Conservation (phyloP, 2,888 invertebrate genomes). For the Aphodius sticticus region DNA sequence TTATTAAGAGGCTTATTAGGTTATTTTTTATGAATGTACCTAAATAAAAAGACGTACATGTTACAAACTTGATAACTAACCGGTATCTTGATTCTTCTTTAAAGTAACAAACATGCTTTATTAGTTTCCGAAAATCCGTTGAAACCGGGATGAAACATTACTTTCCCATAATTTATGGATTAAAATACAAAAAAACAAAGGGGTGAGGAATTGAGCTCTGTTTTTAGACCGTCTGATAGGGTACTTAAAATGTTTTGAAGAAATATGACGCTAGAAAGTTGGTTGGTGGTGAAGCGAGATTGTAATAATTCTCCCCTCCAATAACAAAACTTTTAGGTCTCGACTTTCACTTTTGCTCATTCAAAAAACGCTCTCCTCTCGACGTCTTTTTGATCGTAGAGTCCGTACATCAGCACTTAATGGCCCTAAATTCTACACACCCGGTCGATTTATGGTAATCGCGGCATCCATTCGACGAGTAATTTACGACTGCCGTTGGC, state of each 20-base stretch:
- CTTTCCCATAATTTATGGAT: no score
- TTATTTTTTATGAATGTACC: no score
- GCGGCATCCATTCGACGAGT: slow-evolving; percentile 17
- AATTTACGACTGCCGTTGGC: slow-evolving; percentile 21
- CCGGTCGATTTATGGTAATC: slow-evolving; percentile 25
- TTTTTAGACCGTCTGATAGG: neutral
- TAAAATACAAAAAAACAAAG: no score
- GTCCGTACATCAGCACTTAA: slow-evolving; percentile 25
- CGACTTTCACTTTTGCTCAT: neutral
- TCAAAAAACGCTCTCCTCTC: neutral
- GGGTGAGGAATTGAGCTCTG: no score
- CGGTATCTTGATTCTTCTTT: no score
- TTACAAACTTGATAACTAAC: no score
- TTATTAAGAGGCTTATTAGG: no score
- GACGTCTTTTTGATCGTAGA: neutral
- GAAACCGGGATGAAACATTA: no score
- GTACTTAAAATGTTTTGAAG: neutral
- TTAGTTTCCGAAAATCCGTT: no score
- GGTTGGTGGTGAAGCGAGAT: neutral
- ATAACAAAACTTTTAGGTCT: neutral
- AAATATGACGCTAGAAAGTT: neutral
- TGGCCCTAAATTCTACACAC: slow-evolving; percentile 20
- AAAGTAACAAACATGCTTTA: no score
- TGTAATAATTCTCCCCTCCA: neutral
- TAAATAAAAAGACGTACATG: no score